Base-by-base conservation (phyloP, 2,113 vertebrate genomes). In the Nannobrachium achirus region DNA sequence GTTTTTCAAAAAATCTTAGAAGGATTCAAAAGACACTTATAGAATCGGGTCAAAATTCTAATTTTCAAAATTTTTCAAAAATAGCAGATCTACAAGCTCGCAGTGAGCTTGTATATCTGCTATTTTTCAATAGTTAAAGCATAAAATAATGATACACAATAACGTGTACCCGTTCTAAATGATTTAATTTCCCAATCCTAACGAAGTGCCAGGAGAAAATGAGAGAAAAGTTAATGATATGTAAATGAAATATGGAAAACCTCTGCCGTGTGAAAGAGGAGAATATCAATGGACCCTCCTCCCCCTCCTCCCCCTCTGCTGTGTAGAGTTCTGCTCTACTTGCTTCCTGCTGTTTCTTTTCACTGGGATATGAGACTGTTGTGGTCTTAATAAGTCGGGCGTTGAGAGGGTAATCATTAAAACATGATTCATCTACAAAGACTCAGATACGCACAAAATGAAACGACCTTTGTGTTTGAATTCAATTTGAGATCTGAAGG, bases 171-270 rank as follows among this genome's bases (percentile, higher is more conserved):
- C n/a, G n/a, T n/a, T n/a, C n/a, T n/a, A n/a, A n/a, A n/a, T n/a
- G n/a, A 78, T 76, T 82, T 82, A 69, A 80, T 79, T n/a, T 86
- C 83, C 40, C 72, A 83, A 78, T 77, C 75, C 69, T 84, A 81
- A 81, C 64, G 81, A 80, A 63, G 73, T 46, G 69, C 71, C 61
- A 81, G 63, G 74, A 83, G 82, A 88, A 46, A 85, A 84, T 80
- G 73, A 86, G 78, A 73, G 73, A 77, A 14, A 82, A 86, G 83
- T 86, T 89, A 89, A 89, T 89, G 78, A 89, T 80, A 88, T 88
- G 83, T 50, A 85, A 89, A 89, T 91, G 81, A 87, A 88, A 87
- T 81, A 85, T 91, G 87, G 74, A 83, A 85, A 84, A 88, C 77
- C 75, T 67, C 73, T 75, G 66, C 59, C 69, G 74, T 79, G 81